A percentile compares a stretch with the other conserved stretches of the same genome.
Evolutionary conservation across 2,888 invertebrate species (phyloP).

Genomic region (Ectemnius cavifrons): DNA sequence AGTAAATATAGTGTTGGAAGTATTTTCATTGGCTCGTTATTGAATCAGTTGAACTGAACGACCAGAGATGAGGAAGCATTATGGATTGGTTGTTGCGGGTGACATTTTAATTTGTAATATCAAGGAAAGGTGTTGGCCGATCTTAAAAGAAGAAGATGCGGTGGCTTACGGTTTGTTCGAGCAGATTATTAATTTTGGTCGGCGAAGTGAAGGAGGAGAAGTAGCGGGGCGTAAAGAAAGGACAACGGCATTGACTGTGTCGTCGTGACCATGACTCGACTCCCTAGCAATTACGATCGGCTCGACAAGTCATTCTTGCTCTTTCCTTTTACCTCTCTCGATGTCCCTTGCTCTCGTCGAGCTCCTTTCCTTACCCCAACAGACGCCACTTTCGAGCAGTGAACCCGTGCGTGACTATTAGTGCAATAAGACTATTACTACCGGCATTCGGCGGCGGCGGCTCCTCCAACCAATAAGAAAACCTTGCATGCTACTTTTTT

Average conservation of each 20-base stretch:
- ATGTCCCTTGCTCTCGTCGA: slow-evolving; percentile 11
- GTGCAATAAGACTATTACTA: slow-evolving; percentile 26
- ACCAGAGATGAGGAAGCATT: too few species aligned
- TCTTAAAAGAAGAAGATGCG: background rate
- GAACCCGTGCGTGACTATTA: slow-evolving; percentile 51
- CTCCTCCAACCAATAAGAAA: too few species aligned
- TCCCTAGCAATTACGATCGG: slow-evolving; percentile 58
- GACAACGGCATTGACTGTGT: slow-evolving; percentile 53
- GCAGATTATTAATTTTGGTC: slow-evolving; percentile 19
- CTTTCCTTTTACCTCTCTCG: slow-evolving; percentile 6
- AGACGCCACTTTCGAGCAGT: slow-evolving; percentile 31
- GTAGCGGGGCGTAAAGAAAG: slow-evolving; percentile 32
- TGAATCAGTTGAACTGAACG: too few species aligned
- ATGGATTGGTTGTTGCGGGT: too few species aligned
- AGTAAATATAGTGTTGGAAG: too few species aligned
- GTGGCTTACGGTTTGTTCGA: background rate
- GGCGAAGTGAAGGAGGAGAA: slow-evolving; percentile 12
- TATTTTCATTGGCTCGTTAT: too few species aligned
- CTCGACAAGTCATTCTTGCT: slow-evolving; percentile 44
- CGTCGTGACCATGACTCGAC: slow-evolving; percentile 58
- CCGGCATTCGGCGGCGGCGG: background rate
- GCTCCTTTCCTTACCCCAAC: background rate
- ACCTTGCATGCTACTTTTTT: slow-evolving; percentile 30
- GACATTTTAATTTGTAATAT: too few species aligned
- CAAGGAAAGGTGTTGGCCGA: background rate